Base-by-base conservation (phyloP, 2,888 invertebrate genomes). In the Chouioia cunea region DNA sequence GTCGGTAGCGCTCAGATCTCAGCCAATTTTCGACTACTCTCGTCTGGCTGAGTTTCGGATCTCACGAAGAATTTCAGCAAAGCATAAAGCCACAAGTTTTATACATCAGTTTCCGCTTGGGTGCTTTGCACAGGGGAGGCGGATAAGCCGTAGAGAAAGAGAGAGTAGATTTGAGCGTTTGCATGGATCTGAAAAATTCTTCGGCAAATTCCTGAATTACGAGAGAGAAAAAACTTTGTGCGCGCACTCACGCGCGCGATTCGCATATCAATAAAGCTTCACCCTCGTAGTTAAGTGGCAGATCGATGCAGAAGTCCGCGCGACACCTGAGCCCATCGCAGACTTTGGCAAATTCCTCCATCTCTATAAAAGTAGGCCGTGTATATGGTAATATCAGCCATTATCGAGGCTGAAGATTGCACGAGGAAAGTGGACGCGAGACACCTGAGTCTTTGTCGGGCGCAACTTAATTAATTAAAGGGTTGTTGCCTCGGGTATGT, bases 381-480 rank as follows among this genome's bases (percentile, higher is more conserved):
- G 84, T 80, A 82, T 84, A 85, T 85, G 85, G 84, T 85, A 85
- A 85, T 84, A 80, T 76, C 68, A 52, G 73, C 80, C 80, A 84
- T 85, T 84, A 85, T 84, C 81, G 82, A 80, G 68, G 79, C 4
- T 27, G 20, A 16, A 22, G 16, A 46, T 27, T 27, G 10, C 53
- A 14, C 48, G 69, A 14, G 18, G 22, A 50, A 44, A 36, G 54
- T 80, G 81, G 82, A 83, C 76, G 76, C 75, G 75, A 78, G 78
- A 80, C 85, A 85, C 84, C 85, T 85, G 85, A 83, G 85, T 81
- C 83, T 80, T 81, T 78, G 80, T 79, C 78, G 27, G 76, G 80
- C 77, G 82, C n/a, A n/a, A 82, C 82, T 84, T 81, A 84, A 84
- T 85, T 85, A 85, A 85, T 85, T 84, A 82, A 84, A 57, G 58